A percentile compares a stretch with the other conserved stretches of the same genome.
phyloP scores from a whole-genome alignment of 2,888 invertebrate species.

The Temnothorax unifasciatus region DNA sequence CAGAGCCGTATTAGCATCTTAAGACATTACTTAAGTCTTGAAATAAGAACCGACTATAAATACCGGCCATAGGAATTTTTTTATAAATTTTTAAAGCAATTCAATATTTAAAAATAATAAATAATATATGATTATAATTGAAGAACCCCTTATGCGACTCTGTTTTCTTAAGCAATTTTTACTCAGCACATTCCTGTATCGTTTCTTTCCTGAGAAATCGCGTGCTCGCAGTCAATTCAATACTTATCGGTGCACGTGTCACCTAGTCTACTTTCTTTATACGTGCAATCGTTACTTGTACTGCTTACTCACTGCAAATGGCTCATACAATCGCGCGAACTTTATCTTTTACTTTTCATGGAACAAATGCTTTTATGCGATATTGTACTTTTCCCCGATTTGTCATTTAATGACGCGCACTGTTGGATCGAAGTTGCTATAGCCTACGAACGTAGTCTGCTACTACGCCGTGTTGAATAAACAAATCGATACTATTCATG shows the following conservation, averaged over 20 bases:
- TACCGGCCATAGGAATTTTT: too few relatives aligned
- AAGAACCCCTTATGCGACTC: neutral
- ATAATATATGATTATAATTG: neutral
- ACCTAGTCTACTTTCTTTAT: conserved; percentile 68
- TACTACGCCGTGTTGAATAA: conserved; percentile 29
- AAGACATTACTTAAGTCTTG: too few relatives aligned
- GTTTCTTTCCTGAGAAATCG: conserved; percentile 54
- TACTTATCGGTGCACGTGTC: conserved; percentile 67
- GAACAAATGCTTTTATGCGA: conserved; percentile 39
- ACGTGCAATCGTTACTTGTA: conserved; percentile 58
- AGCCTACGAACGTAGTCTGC: neutral
- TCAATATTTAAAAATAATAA: too few relatives aligned
- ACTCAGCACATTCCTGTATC: conserved; percentile 9
- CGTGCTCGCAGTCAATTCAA: conserved; percentile 60
- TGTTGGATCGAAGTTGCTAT: conserved; percentile 16
- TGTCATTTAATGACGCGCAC: conserved; percentile 42
- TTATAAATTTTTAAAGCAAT: too few relatives aligned
- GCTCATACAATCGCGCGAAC: conserved; percentile 35
- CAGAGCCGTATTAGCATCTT: too few relatives aligned
- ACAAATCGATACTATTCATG: conserved; percentile 34
- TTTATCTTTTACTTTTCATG: conserved; percentile 37
- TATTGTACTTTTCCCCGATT: conserved; percentile 20
- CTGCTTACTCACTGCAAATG: conserved; percentile 32
- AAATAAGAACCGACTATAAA: too few relatives aligned
- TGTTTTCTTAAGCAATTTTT: conserved; percentile 6